A percentile compares a stretch with the other conserved stretches of the same genome.
These are phyloP conservation scores for Catocala nupta DNA, from an alignment of 2,888 invertebrate genomes.

Conservation along the genomic window DNA sequence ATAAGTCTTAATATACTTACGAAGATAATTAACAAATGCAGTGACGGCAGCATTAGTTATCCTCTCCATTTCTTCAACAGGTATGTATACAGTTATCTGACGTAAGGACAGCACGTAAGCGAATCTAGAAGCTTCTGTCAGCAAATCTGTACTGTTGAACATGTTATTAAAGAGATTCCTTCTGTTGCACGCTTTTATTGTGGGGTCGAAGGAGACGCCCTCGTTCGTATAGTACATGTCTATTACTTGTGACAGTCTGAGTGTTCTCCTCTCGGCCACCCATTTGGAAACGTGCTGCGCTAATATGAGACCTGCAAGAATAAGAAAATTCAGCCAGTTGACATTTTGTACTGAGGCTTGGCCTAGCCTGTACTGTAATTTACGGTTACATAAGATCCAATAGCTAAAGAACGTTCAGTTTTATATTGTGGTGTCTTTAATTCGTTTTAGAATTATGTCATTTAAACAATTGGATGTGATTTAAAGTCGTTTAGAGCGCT, in stretches of 20 bases:
- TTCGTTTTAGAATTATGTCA: no score
- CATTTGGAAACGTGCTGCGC: conserved; percentile 83
- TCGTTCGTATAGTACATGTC: conserved; percentile 90
- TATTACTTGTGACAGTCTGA: conserved; percentile 88
- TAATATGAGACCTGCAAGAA: conserved; percentile 83
- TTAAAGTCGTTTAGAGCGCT: no score
- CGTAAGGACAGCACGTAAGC: conserved; percentile 77
- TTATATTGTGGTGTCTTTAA: no score
- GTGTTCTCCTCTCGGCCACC: conserved; percentile 80
- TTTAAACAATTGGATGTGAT: no score
- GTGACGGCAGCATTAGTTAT: conserved; percentile 80
- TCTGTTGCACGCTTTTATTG: conserved; percentile 88
- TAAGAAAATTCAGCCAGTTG: neutral
- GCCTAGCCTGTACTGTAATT: no score
- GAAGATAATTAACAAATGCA: conserved; percentile 82
- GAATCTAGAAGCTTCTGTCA: conserved; percentile 76
- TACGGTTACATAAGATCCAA: no score
- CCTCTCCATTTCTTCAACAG: conserved; percentile 77
- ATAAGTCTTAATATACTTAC: conserved; percentile 66
- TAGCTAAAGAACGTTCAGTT: no score
- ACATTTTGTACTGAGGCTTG: no score
- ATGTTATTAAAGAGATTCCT: conserved; percentile 76
- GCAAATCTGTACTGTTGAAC: conserved; percentile 71
- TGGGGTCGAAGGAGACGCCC: conserved; percentile 86
- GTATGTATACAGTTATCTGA: conserved; percentile 79